Evolutionary conservation across 2,113 vertebrate species (phyloP).

Genomic region (Scomber japonicus): DNA sequence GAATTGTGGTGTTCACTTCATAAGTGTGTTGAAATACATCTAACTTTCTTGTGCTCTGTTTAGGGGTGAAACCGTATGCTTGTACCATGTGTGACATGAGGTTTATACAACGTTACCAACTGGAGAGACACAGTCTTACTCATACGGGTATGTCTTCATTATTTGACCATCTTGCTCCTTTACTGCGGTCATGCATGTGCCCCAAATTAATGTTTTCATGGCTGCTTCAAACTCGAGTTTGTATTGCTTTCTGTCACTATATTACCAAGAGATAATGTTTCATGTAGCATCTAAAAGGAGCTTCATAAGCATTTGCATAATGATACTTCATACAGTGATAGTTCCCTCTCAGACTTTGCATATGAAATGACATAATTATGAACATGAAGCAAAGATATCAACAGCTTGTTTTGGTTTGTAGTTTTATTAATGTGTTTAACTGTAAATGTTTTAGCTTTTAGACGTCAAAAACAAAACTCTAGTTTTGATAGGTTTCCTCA

Average conservation of each 20-base stretch:
- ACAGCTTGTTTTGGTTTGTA: background rate
- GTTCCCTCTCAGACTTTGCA: slow-evolving; percentile 47
- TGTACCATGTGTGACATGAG: slow-evolving; percentile 86
- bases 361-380: slow-evolving; percentile 74
- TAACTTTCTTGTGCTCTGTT: slow-evolving; percentile 72
- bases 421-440: background rate
- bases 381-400: slow-evolving; percentile 22
- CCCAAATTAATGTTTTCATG: slow-evolving; percentile 46
- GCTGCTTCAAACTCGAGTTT: slow-evolving; percentile 81
- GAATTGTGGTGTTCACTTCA: slow-evolving; percentile 1
- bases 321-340: background rate
- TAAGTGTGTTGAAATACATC: slow-evolving; percentile 44
- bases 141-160: slow-evolving; percentile 79
- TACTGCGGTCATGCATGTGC: slow-evolving; percentile 61
- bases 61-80: slow-evolving; percentile 85
- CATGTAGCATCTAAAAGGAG: slow-evolving; percentile 19
- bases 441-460: background rate
- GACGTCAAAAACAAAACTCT: background rate
- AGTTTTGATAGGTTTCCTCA: background rate
- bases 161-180: slow-evolving; percentile 9
- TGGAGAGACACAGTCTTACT: slow-evolving; percentile 84
- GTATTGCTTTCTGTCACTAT: slow-evolving; percentile 57
- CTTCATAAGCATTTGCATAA: slow-evolving; percentile 23
- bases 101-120: slow-evolving; percentile 84
- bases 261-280: slow-evolving; percentile 42